Percentiles rank a stretch among this genome's conserved stretches.
Conservation (phyloP, 2,113 vertebrate species). For the Abramis brama region DNA sequence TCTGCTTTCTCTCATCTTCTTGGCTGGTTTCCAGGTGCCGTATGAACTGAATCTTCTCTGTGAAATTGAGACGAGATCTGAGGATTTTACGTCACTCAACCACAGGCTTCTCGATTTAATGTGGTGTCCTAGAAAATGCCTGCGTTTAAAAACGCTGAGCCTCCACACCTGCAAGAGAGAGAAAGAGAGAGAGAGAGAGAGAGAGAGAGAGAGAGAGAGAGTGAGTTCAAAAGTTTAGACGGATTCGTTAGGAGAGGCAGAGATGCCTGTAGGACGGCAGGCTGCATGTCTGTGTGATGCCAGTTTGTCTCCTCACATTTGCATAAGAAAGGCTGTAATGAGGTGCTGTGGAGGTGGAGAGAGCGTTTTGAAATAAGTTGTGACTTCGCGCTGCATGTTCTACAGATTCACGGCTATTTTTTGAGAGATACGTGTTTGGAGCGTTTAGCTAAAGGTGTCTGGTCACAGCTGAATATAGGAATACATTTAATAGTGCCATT, state of each 20-base stretch:
- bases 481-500: constrained; percentile 16
- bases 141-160: constrained; percentile 29
- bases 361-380: constrained; percentile 41
- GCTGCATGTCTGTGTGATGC: constrained; percentile 46
- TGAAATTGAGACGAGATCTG: constrained; percentile 32
- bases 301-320: constrained; percentile 47
- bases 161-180: constrained; percentile 20
- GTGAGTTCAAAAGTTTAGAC: constrained; percentile 52
- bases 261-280: constrained; percentile 62
- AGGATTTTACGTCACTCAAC: constrained; percentile 34
- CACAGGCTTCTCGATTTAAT: constrained; percentile 12
- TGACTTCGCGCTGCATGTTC: constrained; percentile 16
- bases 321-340: constrained; percentile 53
- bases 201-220: constrained; percentile 21
- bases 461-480: constrained; percentile 43
- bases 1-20: constrained; percentile 25
- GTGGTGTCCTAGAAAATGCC: background rate
- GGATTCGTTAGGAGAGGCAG: constrained; percentile 56
- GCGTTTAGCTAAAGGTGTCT: constrained; percentile 18
- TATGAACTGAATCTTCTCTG: constrained; percentile 12
- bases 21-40: constrained; percentile 19
- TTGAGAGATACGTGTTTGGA: constrained; percentile 25
- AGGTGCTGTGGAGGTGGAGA: constrained; percentile 43
- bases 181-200: constrained; percentile 36
- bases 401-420: constrained; percentile 30